A percentile compares a stretch with the other conserved stretches of the same genome.
phyloP scores from a whole-genome alignment of 2,888 invertebrate genomes.

The Hartigia nigra region DNA sequence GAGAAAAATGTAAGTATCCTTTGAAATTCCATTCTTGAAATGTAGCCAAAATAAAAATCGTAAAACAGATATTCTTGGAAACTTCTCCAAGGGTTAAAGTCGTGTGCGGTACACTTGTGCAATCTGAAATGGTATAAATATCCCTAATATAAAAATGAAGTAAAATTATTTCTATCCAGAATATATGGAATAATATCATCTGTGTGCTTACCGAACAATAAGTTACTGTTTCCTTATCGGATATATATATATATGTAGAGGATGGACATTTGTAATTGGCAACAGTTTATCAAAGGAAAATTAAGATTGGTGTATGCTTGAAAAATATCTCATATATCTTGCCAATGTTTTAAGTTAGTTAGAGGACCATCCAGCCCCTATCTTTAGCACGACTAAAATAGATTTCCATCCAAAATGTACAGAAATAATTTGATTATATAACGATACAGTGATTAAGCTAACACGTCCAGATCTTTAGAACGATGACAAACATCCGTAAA shows the following conservation, averaged over 20 bases:
- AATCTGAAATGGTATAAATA: not conserved
- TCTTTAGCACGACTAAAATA: not conserved
- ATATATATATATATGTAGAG: not conserved
- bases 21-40: not conserved
- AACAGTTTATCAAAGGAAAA: not conserved
- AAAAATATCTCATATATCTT: not conserved
- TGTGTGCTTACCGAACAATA: not conserved
- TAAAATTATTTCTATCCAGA: not conserved
- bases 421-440: not conserved
- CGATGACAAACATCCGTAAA: not conserved
- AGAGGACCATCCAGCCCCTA: conserved; percentile 1
- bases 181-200: not conserved
- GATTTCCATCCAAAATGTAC: not conserved
- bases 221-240: not conserved
- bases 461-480: too few relatives aligned
- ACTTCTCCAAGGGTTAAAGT: not conserved
- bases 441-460: not conserved
- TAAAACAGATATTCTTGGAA: conserved; percentile 1
- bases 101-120: not conserved
- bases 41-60: conserved; percentile 1
- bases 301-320: not conserved
- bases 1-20: not conserved
- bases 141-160: not conserved
- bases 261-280: not conserved
- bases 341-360: conserved; percentile 2